Percentiles rank a stretch among this genome's conserved stretches.
These are phyloP conservation scores for Dasyprocta punctata DNA, from an alignment of 2,113 vertebrate species.

Conservation along the genomic window DNA sequence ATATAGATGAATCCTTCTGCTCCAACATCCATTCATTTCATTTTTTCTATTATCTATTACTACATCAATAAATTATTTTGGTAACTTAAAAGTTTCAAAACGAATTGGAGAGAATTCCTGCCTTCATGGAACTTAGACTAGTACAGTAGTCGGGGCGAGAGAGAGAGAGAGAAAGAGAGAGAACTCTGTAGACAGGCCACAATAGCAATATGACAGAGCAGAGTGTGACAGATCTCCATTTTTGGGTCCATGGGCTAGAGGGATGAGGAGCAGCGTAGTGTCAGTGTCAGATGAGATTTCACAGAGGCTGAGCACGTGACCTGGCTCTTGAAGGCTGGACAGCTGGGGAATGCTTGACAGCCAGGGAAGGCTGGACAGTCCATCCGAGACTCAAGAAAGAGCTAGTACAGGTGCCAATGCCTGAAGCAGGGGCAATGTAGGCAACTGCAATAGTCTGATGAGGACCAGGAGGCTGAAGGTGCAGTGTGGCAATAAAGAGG, in stretches of 20 bases:
- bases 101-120: not conserved
- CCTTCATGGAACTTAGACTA: not conserved
- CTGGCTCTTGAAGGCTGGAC: not conserved
- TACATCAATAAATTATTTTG: not conserved
- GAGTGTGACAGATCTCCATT: not conserved
- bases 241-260: not conserved
- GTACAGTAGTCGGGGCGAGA: not conserved
- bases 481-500: not conserved
- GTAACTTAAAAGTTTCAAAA: slow-evolving; percentile 2
- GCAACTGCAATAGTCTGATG: not conserved
- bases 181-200: not conserved
- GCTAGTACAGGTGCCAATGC: not conserved
- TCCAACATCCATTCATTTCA: not conserved
- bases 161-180: not conserved
- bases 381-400: not conserved
- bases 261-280: not conserved
- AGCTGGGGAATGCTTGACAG: no score
- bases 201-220: not conserved
- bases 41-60: slow-evolving; percentile 46
- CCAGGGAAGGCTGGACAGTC: not conserved
- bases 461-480: not conserved
- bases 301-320: not conserved
- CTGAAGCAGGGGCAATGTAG: not conserved
- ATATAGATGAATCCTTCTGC: not conserved
- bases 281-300: not conserved